Evolutionary conservation across 2,797 vertebrate species (phyloP), one percentile per base, ranked within the genome.

Genomic region (Zenarchopterus dispar): DNA sequence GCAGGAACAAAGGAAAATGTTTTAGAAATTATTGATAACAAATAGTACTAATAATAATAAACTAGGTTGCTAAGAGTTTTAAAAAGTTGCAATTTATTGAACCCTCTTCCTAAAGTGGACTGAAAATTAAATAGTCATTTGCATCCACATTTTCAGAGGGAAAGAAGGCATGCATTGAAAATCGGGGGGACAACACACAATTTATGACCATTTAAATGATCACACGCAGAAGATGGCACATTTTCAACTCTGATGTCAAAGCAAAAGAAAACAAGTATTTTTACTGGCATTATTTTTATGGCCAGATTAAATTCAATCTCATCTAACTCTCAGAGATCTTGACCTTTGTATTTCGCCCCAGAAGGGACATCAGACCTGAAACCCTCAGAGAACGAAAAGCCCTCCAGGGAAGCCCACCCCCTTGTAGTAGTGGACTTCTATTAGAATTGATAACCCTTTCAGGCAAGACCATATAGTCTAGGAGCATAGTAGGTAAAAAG

Each of bases 381-480:
- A 28, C 61, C 83, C 63, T 75, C 44, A 8, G 68, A 80, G 58
- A 55, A 71, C 62, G 24, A 51, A 44, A 57, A 28, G 36, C 54
- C 69, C 51, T 73, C 50, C 75, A 43, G 79, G 72, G 62, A 65
- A 50, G 65, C 67, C 3, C 61, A 45, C 62, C 41, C 60, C 48
- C 53, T 48, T 55, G 50, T 61, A 65, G 61, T 57, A 36, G 57
- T 43, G 70, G 75, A 79, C 77, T 53, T 85, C 63, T 85, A 91
- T 91, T 91, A 92, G 84, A 93, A 92, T 91, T 88, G 87, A 93
- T 93, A 89, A 91, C 86, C 84, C 82, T 85, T 74, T 86, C 77
- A 89, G 80, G 58, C 59, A 65, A 71, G 81, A 85, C 84, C 81
- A 79, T 84, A 91, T 82, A 81, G 77, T 78, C 61, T 8, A 45